Conservation (phyloP, 2,888 invertebrate genomes). For the Cheiracanthium punctorium region DNA sequence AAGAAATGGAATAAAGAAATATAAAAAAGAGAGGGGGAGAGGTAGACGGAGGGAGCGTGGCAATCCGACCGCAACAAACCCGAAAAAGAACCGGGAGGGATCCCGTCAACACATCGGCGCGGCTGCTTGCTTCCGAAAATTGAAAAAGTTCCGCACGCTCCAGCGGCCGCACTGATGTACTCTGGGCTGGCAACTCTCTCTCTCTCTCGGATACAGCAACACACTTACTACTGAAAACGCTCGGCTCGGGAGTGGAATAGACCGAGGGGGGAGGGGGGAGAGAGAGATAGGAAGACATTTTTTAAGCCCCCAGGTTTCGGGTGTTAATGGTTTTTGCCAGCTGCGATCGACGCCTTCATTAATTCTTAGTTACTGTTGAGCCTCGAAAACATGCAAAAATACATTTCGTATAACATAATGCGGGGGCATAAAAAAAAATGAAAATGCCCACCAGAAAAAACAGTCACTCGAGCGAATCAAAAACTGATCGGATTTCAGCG, state of each 20-base stretch:
- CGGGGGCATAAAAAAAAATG: background rate
- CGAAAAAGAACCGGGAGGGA: constrained; percentile 25
- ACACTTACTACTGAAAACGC: too few relatives aligned
- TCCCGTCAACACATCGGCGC: background rate
- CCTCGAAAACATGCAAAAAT: constrained; percentile 5
- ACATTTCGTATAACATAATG: background rate
- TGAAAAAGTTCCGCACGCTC: constrained; percentile 61
- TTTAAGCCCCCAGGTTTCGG: constrained; percentile 54
- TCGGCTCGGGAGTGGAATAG: too few relatives aligned
- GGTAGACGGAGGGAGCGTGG: background rate
- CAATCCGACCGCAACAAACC: constrained; percentile 4
- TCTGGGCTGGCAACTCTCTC: constrained; percentile 44
- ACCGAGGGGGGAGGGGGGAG: background rate
- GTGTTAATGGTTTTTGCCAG: constrained; percentile 61
- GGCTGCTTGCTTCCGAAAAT: constrained; percentile 52
- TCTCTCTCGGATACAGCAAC: constrained; percentile 35
- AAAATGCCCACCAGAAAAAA: background rate
- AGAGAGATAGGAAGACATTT: background rate
- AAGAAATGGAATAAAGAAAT: background rate
- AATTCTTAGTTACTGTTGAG: constrained; percentile 53
- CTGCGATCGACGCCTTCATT: constrained; percentile 65
- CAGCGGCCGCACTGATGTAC: constrained; percentile 36
- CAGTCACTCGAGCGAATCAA: background rate
- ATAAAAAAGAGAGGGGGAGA: too few relatives aligned
- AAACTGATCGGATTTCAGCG: background rate